Base-by-base conservation (phyloP, 1,140 invertebrate species). In the Sipha flava region DNA sequence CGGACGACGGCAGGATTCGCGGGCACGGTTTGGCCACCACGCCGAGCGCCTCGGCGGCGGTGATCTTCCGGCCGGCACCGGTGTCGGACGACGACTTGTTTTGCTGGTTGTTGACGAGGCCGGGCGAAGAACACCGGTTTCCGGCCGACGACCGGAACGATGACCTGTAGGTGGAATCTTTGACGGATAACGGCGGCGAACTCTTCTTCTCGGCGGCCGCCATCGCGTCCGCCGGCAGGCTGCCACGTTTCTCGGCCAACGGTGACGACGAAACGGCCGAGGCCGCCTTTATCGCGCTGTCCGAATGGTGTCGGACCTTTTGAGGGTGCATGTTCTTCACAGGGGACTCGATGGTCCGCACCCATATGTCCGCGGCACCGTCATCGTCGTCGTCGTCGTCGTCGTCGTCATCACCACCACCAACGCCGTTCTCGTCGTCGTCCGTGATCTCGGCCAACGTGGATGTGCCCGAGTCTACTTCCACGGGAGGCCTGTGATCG, bases 1-100 rank as follows among this genome's bases (percentile, higher is more conserved):
- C 81, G 23, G 79, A 62, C 23, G 81, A 79, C 0, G 82, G 81
- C 4, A 81, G 79, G 14, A 82, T 81, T 34, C 83, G 77, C 4
- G 83, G 83, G 68, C 83, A 83, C 9, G 83, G 83, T 77, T 84
- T 84, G n/a, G 83, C 82, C 16, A 84, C 81, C 7, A 84, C 83
- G 10, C 83, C 83, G 2, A 84, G 62, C 12, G 83, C 83, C 80
- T 84, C 83, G 2, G 83, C 83, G 14, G 83, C 83, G 79, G 83
- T 84, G 3, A 84, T 83, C 75, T 81, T 83, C 29, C 26, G 26
- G 29, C 14, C 16, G 23, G 26, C 47, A 16, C 26, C 18, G 1
- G 57, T 43, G 3, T 14, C 5, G 3, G 45, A 52, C 14, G 1
- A 6, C 29, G 37, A 12, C n/a, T 80, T 66, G 31, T 23, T 43